Conservation (phyloP, 2,888 invertebrate genomes). For the Lordiphosa fenestrarum region DNA sequence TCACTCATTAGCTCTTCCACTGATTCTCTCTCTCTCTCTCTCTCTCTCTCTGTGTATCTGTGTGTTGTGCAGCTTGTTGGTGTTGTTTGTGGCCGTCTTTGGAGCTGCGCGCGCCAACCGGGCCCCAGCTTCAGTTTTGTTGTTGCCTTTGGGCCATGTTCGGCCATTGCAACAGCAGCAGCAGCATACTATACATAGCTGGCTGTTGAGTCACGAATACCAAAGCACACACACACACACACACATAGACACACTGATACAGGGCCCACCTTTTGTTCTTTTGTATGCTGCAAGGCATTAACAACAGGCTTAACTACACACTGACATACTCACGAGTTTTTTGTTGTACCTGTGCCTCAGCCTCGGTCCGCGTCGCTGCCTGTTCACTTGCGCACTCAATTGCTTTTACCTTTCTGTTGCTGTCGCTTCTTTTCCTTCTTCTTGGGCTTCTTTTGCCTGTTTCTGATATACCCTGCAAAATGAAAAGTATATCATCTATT, state of each 20-base stretch:
- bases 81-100: slow-evolving; percentile 40
- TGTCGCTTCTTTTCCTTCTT: slow-evolving; percentile 8
- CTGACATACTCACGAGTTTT: slow-evolving; percentile 15
- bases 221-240: slow-evolving; percentile 21
- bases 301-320: slow-evolving; percentile 56
- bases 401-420: slow-evolving; percentile 34
- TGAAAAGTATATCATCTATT: not conserved
- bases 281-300: slow-evolving; percentile 55
- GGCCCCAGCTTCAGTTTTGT: slow-evolving; percentile 13
- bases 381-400: slow-evolving; percentile 29
- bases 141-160: slow-evolving; percentile 23
- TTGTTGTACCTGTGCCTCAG: slow-evolving; percentile 9
- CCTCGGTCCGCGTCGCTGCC: slow-evolving; percentile 4
- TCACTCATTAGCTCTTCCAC: not conserved
- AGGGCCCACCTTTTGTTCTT: slow-evolving; percentile 60
- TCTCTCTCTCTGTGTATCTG: not conserved
- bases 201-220: slow-evolving; percentile 57
- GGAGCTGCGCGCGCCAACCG: slow-evolving; percentile 54
- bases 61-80: slow-evolving; percentile 4
- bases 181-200: slow-evolving; percentile 42
- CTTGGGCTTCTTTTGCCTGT: slow-evolving; percentile 11
- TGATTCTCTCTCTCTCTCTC: slow-evolving; percentile 6
- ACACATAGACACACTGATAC: slow-evolving; percentile 5
- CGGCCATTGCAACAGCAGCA: slow-evolving; percentile 9
- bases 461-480: slow-evolving; percentile 16